Evolutionary conservation across 2,797 vertebrate genomes (phyloP), one percentile per base, ranked within the genome.

Genomic region (Chromis chromis): DNA sequence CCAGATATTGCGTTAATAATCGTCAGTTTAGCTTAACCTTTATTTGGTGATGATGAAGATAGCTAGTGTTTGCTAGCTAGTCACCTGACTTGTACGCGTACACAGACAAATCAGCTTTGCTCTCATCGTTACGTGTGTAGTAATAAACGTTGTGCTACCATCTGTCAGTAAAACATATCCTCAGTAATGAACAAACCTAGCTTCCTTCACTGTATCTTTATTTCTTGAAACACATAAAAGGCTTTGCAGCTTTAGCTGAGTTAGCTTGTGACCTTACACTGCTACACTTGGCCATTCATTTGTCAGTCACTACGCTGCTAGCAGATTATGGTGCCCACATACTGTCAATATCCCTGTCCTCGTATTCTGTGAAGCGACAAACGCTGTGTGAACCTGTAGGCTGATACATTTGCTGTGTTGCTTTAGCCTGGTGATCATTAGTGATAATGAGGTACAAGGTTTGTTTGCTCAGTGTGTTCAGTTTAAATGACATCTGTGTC

Each of bases 91-190:
- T 39, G 17, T 58, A 74, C 70, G 66, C 42, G 66, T 49, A 75
- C 58, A 66, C 72, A 40, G 36, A 73, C 85, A 86, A 80, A 86
- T 82, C 89, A 78, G 88, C 89, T 90, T 90, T 84, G 1, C 64
- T 57, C 17, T 62, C 7, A 50, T 17, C 25, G 39, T 28, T 50
- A 9, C 44, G 28, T 64, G 24, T 70, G 25, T 44, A 31, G 56
- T 28, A 17, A 70, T 64, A 65, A 46, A 62, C 67, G 40, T 16
- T 8, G 28, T n/a, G 24, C 39, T 36, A 4, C 65, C 66, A 58
- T 81, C 61, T 80, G 74, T 21, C 19, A n/a, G 52, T 0, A 11
- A 3, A 40, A 73, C 46, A 49, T 16, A 11, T 22, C 49, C 31
- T 33, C 24, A 4, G 11, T 6, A 2, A 39, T 9, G 3, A 19